Evolutionary conservation across 2,797 vertebrate species (phyloP), one percentile per base, ranked within the genome.

Genomic region (Hapalemur alaotrensis): DNA sequence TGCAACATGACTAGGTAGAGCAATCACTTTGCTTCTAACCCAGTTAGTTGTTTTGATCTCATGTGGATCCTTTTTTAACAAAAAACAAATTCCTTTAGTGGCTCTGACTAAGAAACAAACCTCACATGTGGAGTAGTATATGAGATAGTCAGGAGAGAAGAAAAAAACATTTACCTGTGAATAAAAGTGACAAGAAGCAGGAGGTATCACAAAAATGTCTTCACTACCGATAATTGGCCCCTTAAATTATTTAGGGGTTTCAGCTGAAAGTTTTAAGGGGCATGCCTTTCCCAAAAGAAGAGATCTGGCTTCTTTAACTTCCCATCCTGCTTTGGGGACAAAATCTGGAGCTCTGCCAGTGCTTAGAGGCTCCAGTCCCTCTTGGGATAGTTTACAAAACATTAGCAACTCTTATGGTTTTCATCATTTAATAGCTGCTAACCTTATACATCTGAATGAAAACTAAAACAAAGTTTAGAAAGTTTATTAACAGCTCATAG

Each of bases 351-450:
- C 28, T 95, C 54, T 61, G 48, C 78, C 78, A 67, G 28, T 9
- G 48, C 43, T 95, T 59, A 50, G 22, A 81, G 12, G n/a, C 82
- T 41, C 9, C 5, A 59, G 69, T 63, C 18, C 72, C 32, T 50
- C 43, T 61, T 70, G 32, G 88, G 28, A 92, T 72, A 84, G 80
- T 97, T 96, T 89, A 93, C 79, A 96, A 97, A 96, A 96, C 93
- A 90, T 94, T 92, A 97, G 73, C 48, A 25, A 23, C 30, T 57
- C 75, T 94, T 87, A 94, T 54, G 79, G 30, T 92, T 97, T 95
- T 94, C 63, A 86, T 91, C 96, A 95, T 38, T 94, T 95, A 91
- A 94, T 91, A 79, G 83, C 81, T 91, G 93, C 50, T 67, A 75
- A 92, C 75, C 94, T 94, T 89, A 91, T 25, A 9, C 30, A 57